Conservation (phyloP, 2,888 invertebrate species). For the Cyclophora punctaria region DNA sequence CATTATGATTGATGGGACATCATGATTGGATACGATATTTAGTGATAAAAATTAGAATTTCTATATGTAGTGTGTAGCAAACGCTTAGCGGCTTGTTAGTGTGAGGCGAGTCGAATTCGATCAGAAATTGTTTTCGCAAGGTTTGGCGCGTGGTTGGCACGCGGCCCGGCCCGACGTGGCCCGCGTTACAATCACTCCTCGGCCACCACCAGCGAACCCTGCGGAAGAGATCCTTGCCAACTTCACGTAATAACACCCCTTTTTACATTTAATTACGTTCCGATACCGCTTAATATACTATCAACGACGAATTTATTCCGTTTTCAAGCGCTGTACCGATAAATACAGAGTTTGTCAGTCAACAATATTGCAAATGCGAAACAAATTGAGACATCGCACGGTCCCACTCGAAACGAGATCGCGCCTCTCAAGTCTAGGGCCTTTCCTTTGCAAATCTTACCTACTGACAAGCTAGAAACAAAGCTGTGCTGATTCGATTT, state of each 20-base stretch:
- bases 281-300: conserved; percentile 23
- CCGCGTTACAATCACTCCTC: conserved; percentile 11
- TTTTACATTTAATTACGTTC: conserved; percentile 25
- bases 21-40: no score
- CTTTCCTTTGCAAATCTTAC: conserved; percentile 41
- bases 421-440: conserved; percentile 21
- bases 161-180: conserved; percentile 18
- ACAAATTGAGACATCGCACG: conserved; percentile 9
- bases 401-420: conserved; percentile 4
- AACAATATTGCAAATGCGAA: conserved; percentile 8
- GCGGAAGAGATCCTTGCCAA: conserved; percentile 19
- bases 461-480: conserved; percentile 57
- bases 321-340: background rate
- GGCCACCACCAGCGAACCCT: conserved; percentile 5
- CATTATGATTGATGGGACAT: no score
- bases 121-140: conserved; percentile 26
- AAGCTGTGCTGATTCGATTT: conserved; percentile 70
- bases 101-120: conserved; percentile 16
- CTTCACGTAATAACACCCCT: conserved; percentile 18
- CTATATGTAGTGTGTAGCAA: background rate
- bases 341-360: background rate
- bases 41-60: background rate
- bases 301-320: conserved; percentile 15
- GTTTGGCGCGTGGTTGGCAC: conserved; percentile 13
- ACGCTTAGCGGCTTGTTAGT: background rate